phyloP scores from a whole-genome alignment of 2,113 vertebrate genomes.

The Meles meles region DNA sequence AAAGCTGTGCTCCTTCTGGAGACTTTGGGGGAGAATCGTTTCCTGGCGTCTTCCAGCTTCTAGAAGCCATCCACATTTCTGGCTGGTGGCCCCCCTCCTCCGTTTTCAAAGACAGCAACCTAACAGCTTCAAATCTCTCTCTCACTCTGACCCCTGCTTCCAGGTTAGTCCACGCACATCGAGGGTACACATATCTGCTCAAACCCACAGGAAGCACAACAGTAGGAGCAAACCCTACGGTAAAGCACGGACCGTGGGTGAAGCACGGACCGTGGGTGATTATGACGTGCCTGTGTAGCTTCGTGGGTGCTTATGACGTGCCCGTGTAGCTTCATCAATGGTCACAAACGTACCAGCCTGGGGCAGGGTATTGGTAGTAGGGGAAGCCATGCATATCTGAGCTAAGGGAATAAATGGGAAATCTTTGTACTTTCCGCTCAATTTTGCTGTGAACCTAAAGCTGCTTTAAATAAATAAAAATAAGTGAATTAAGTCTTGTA shows the following conservation, averaged over 20 bases:
- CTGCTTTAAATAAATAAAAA: neutral
- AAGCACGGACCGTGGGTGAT: no score
- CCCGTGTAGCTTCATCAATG: accelerated
- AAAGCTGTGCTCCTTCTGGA: neutral
- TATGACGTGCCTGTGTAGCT: neutral
- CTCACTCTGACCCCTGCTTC: neutral
- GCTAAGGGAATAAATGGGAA: neutral
- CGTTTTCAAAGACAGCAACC: neutral
- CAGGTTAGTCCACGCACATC: neutral
- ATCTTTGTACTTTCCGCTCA: neutral
- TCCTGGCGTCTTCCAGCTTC: neutral
- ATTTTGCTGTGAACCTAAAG: neutral
- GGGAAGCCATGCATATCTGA: neutral
- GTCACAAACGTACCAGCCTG: neutral
- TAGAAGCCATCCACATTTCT: neutral
- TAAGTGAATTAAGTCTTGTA: neutral
- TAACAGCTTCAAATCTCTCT: neutral
- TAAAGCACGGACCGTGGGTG: neutral
- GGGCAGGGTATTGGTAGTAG: no score
- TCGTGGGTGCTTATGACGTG: neutral
- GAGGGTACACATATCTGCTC: neutral
- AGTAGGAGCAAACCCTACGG: neutral
- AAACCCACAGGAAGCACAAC: neutral
- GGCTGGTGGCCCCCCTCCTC: neutral
- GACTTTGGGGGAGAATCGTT: neutral